Evolutionary conservation across 2,113 vertebrate species (phyloP).

Genomic region (Sialia sialis): DNA sequence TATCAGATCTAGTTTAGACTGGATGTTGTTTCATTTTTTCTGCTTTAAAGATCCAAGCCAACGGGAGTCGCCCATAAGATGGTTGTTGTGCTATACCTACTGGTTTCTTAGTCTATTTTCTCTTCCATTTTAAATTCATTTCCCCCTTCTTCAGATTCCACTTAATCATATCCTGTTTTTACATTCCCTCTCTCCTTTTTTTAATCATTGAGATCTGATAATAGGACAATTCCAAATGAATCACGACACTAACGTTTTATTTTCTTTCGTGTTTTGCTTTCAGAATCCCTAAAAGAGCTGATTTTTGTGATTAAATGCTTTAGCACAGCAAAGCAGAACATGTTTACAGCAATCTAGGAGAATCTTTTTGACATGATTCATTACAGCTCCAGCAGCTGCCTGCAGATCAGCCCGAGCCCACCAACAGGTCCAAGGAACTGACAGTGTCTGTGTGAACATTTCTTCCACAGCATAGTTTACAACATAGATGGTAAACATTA

Average conservation of each 20-base stretch:
- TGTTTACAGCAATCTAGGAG: neutral
- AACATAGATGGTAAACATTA: neutral
- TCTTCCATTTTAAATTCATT: neutral
- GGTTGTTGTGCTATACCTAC: neutral
- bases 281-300: neutral
- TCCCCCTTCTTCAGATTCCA: neutral
- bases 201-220: neutral
- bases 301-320: neutral
- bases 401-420: neutral
- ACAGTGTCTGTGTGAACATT: too few relatives aligned
- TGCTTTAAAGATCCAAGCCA: neutral
- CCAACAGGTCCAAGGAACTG: neutral
- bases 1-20: neutral
- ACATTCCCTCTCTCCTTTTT: neutral
- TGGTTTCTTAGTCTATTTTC: neutral
- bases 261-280: neutral
- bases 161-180: neutral
- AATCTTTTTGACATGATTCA: accelerated
- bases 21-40: neutral
- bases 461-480: neutral
- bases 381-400: neutral
- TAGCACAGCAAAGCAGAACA: neutral
- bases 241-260: neutral
- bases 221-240: neutral
- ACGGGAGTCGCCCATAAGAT: neutral